Base-by-base conservation (phyloP, 2,888 invertebrate species). In the Sphaerophoria taeniata region DNA sequence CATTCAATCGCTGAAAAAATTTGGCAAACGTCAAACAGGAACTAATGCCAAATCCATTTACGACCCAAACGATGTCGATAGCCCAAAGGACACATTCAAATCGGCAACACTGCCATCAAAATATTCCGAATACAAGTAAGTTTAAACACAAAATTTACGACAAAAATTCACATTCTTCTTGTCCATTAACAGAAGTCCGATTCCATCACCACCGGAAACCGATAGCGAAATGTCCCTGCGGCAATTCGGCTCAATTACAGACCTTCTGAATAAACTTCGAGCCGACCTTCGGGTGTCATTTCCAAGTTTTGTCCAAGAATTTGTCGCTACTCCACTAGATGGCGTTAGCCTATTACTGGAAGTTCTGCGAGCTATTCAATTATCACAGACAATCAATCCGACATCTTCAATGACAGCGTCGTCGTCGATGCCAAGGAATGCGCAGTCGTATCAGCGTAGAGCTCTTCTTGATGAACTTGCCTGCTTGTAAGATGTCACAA, bases 221-320 rank as follows among this genome's bases (percentile, higher is more conserved):
- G 95, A 95, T 36, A 95, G 95, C 82, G 97, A 97, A 91, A 97
- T 97, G 97, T 96, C 96, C 11, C 93, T 97, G 47, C 93, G 97
- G 33, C 97, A 97, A 91, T 97, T 97, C 90, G 95, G 96, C 14
- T 96, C 97, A 11, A 95, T 98, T 55, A 96, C 97, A 56, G 98
- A 98, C 92, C 93, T 98, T 33, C 93, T 98, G 71, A 95, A 96
- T 67, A 98, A 98, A 91, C 93, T 98, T 43, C 94, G 96, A 87
- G 95, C 97, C 6, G 98, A 98, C 91, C 94, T 98, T 0, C 93
- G 96, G 87, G 94, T 97, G 58, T 96, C 98, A 0, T 98, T 97
- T 92, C 97, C 97, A 84, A 98, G 98, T 92, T 98, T 98, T 91
- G 96, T 98, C 7, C 97, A 97, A 92, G 98, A 98, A 92, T 98